These are phyloP conservation scores for Conus ventricosus DNA, from an alignment of 1,140 invertebrate genomes.

Conservation along the genomic window DNA sequence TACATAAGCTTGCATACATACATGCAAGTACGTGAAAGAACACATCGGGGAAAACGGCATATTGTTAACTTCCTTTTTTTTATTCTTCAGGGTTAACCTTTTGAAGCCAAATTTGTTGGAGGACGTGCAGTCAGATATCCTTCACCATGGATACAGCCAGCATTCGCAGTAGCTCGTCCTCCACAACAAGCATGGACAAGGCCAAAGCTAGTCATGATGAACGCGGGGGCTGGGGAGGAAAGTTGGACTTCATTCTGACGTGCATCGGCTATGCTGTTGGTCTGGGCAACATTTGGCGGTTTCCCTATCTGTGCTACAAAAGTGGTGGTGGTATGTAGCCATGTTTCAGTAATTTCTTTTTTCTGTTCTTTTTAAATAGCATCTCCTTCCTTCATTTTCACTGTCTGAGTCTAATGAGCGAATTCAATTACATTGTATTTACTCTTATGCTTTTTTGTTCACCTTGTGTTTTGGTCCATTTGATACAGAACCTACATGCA, in stretches of 20 bases:
- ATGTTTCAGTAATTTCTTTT: neutral
- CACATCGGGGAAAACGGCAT: too few relatives aligned
- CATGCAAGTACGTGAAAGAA: too few relatives aligned
- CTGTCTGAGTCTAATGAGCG: neutral
- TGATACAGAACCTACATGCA: too few relatives aligned
- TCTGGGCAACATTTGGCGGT: constrained; percentile 94
- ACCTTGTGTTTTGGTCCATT: too few relatives aligned
- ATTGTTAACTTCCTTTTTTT: neutral
- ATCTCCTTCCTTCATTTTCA: neutral
- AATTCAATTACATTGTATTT: neutral
- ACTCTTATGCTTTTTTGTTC: too few relatives aligned
- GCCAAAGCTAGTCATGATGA: neutral
- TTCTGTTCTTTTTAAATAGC: constrained; percentile 53
- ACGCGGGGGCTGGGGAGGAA: constrained; percentile 50
- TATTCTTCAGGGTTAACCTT: neutral
- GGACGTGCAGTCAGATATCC: neutral
- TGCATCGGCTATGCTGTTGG: constrained; percentile 78
- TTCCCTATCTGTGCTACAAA: constrained; percentile 94
- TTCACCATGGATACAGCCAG: constrained; percentile 26
- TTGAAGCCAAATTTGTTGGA: neutral
- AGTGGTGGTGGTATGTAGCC: constrained; percentile 86
- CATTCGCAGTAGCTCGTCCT: constrained; percentile 15
- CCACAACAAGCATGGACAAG: constrained; percentile 27
- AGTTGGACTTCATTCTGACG: constrained; percentile 76
- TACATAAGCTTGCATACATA: too few relatives aligned